These are phyloP conservation scores for Desoria tigrina DNA, from an alignment of 2,888 invertebrate genomes.

Conservation along the genomic window DNA sequence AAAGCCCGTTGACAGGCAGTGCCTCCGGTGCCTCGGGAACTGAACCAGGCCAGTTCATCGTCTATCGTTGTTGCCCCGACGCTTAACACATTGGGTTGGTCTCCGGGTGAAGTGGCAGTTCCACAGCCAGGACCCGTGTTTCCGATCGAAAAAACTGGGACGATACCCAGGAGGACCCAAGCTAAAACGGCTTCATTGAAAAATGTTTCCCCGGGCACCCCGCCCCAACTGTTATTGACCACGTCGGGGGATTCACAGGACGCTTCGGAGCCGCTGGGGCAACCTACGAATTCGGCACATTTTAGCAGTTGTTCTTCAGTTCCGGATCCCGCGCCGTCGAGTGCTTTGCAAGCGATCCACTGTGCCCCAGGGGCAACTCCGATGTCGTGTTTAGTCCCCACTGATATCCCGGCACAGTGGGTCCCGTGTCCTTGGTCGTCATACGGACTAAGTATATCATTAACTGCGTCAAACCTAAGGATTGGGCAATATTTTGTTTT, in stretches of 20 bases:
- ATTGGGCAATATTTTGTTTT: too few species aligned
- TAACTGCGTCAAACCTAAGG: too few species aligned
- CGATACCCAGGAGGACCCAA: background rate
- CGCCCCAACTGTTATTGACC: constrained; percentile 15
- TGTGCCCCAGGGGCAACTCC: constrained; percentile 5
- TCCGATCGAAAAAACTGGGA: constrained; percentile 17
- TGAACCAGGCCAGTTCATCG: background rate
- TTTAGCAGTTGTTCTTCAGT: background rate
- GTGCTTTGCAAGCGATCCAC: background rate
- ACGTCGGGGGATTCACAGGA: background rate
- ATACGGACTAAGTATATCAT: background rate
- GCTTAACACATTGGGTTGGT: constrained; percentile 5
- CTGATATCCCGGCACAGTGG: background rate
- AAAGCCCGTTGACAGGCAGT: background rate
- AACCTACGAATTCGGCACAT: constrained; percentile 2
- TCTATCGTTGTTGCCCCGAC: background rate
- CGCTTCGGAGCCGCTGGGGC: background rate
- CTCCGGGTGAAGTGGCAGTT: constrained; percentile 11
- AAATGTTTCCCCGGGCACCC: background rate
- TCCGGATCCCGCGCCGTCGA: background rate
- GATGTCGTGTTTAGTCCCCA: background rate
- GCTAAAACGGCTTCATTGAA: constrained; percentile 6
- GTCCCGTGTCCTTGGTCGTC: constrained; percentile 14
- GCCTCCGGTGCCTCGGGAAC: background rate
- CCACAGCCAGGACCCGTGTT: too few species aligned